These are phyloP conservation scores for Apodemia hepburni DNA, from an alignment of 2,888 invertebrate genomes.

Conservation along the genomic window DNA sequence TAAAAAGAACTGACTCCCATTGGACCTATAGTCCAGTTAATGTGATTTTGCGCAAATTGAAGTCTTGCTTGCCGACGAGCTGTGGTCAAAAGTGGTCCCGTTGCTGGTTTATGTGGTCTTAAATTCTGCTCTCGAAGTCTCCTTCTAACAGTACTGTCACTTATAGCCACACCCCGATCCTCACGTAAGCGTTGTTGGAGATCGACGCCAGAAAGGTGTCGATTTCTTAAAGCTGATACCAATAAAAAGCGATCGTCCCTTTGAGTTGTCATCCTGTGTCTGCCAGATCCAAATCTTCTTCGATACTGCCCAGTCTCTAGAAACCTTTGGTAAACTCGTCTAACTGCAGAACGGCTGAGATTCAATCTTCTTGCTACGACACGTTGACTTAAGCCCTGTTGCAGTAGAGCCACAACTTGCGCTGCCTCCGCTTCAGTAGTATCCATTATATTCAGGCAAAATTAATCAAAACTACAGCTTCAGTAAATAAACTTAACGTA, in stretches of 20 bases:
- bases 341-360: conserved; percentile 14
- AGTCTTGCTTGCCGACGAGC: conserved; percentile 26
- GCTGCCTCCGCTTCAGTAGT: conserved; percentile 12
- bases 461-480: conserved; percentile 4
- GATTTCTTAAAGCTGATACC: conserved; percentile 18
- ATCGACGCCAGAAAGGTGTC: conserved; percentile 25
- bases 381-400: background rate
- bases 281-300: conserved; percentile 21
- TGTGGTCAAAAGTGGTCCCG: conserved; percentile 22
- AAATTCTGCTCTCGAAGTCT: conserved; percentile 26
- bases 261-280: conserved; percentile 23
- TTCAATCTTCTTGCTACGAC: conserved; percentile 13
- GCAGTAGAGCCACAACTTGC: background rate
- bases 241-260: conserved; percentile 24
- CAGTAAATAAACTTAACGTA: background rate
- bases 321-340: conserved; percentile 27
- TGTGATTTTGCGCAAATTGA: conserved; percentile 16
- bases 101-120: conserved; percentile 23
- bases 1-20: conserved; percentile 6
- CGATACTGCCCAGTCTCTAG: conserved; percentile 29
- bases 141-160: conserved; percentile 26
- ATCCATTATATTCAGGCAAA: conserved; percentile 3
- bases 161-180: conserved; percentile 24
- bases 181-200: conserved; percentile 23
- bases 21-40: background rate